Evolutionary conservation across 2,113 vertebrate species (phyloP).

Genomic region (Rhinichthys klamathensis): DNA sequence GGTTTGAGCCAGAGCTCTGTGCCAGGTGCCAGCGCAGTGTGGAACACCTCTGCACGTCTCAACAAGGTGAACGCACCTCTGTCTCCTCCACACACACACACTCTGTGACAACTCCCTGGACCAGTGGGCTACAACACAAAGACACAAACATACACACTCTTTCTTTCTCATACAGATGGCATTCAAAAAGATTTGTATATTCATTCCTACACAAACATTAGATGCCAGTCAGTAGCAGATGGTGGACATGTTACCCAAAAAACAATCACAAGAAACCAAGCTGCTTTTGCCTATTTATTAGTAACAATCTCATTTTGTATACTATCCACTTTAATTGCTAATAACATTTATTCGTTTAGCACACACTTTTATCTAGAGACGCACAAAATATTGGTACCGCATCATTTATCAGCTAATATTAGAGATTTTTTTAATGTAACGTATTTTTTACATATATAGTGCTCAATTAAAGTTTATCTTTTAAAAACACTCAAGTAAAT

Average conservation of each 20-base stretch:
- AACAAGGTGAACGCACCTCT: slow-evolving; percentile 50
- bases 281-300: not conserved
- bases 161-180: slow-evolving; percentile 22
- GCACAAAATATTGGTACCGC: not conserved
- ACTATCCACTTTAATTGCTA: not conserved
- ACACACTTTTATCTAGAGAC: not conserved
- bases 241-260: not conserved
- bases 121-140: slow-evolving; percentile 6
- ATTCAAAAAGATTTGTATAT: not conserved
- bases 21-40: slow-evolving; percentile 46
- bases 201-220: not conserved
- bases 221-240: not conserved
- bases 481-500: not conserved
- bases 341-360: not conserved
- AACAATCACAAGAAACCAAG: not conserved
- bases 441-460: not conserved
- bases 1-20: slow-evolving; percentile 39
- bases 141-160: not conserved
- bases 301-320: not conserved
- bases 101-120: slow-evolving; percentile 11
- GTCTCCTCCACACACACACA: slow-evolving; percentile 30
- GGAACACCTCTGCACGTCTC: slow-evolving; percentile 47
- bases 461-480: not conserved
- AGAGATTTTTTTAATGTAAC: not conserved
- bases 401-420: not conserved